phyloP scores from a whole-genome alignment of 2,113 vertebrate genomes.

The Pimephales promelas region DNA sequence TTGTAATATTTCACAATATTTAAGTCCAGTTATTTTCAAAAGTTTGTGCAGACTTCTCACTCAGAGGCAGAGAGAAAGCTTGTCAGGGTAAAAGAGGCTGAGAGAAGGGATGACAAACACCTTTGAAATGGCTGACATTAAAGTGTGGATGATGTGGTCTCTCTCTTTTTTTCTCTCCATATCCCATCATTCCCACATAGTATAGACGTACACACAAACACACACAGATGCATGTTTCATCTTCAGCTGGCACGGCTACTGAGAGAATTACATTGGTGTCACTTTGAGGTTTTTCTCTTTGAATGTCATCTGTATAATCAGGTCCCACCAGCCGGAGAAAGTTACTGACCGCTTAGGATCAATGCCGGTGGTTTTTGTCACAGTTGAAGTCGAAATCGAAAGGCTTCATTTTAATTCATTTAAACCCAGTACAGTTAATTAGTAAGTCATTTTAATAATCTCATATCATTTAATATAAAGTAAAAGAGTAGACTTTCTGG shows the following conservation, averaged over 20 bases:
- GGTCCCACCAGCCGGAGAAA: neutral
- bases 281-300: slow-evolving; percentile 32
- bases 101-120: slow-evolving; percentile 13
- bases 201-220: neutral
- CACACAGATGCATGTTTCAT: slow-evolving; percentile 12
- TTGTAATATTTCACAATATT: neutral
- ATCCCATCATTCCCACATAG: slow-evolving; percentile 19
- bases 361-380: neutral
- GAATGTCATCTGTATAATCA: neutral
- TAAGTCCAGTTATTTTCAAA: slow-evolving; percentile 14
- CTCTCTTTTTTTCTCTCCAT: neutral
- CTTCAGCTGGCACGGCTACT: slow-evolving; percentile 7
- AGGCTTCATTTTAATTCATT: neutral
- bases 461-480: neutral
- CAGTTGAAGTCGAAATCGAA: neutral
- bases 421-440: slow-evolving; percentile 9
- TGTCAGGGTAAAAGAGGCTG: slow-evolving; percentile 2
- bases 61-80: slow-evolving; percentile 24
- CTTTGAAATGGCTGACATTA: slow-evolving; percentile 34
- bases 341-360: slow-evolving; percentile 1
- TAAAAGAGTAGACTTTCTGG: neutral
- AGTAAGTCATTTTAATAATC: neutral
- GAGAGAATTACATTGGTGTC: slow-evolving; percentile 22
- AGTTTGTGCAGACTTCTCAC: neutral
- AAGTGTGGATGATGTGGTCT: slow-evolving; percentile 21